Conservation (phyloP, 2,113 vertebrate genomes). For the Coracopsis vasa region DNA sequence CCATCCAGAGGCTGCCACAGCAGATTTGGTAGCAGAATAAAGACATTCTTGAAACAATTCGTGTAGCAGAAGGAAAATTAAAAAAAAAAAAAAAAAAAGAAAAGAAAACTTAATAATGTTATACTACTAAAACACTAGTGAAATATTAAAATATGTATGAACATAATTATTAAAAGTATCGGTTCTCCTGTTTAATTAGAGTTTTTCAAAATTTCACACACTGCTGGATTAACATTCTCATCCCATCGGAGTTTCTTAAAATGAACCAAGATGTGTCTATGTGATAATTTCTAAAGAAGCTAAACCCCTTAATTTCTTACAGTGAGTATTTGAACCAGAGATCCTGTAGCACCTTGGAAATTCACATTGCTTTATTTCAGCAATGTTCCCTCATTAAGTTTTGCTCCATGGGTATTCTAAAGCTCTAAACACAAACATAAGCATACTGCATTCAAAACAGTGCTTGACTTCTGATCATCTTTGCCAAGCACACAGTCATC, state of each 20-base stretch:
- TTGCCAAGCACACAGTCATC: constrained; percentile 29
- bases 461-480: constrained; percentile 40
- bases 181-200: neutral
- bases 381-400: neutral
- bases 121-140: neutral
- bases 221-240: neutral
- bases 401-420: neutral
- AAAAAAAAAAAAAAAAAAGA: neutral
- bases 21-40: neutral
- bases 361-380: constrained; percentile 1
- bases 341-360: neutral
- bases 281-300: neutral
- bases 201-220: neutral
- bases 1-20: neutral
- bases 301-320: neutral
- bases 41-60: neutral
- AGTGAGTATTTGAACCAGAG: neutral
- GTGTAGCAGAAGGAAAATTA: neutral
- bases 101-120: neutral
- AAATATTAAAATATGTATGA: neutral
- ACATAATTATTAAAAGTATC: neutral
- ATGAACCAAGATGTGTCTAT: neutral
- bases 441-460: constrained; percentile 23
- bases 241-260: neutral
- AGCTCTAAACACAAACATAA: constrained; percentile 20